Evolutionary conservation across 2,797 vertebrate species (phyloP).

Genomic region (Odontamblyopus lacepedii): DNA sequence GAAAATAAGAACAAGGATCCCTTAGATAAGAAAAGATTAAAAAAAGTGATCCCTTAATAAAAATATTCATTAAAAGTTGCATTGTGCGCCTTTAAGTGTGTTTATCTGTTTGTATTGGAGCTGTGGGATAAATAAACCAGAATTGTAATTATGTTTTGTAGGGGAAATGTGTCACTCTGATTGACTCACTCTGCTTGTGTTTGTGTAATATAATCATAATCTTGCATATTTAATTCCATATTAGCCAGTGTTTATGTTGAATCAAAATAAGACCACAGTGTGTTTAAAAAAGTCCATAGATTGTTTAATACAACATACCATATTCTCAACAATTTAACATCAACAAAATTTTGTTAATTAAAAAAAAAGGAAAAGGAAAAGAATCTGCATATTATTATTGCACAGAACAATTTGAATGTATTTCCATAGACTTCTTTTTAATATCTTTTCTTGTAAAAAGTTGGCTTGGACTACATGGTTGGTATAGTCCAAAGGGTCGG

Average conservation of each 20-base stretch:
- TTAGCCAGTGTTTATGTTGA: conserved; percentile 10
- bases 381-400: conserved; percentile 89
- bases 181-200: not conserved
- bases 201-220: no score
- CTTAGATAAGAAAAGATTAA: no score
- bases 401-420: conserved; percentile 86
- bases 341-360: conserved; percentile 81
- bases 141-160: no score
- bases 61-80: no score
- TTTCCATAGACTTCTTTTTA: conserved; percentile 78
- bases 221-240: no score
- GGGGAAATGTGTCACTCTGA: not conserved
- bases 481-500: conserved; percentile 72
- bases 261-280: conserved; percentile 60
- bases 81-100: no score
- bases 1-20: no score
- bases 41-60: no score
- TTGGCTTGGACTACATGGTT: conserved; percentile 79
- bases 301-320: conserved; percentile 89
- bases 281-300: conserved; percentile 82
- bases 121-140: no score
- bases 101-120: no score
- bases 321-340: conserved; percentile 87
- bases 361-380: conserved; percentile 67
- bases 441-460: conserved; percentile 77